These are phyloP conservation scores for Fabriciana adippe DNA, from an alignment of 2,888 invertebrate genomes.

Conservation along the genomic window DNA sequence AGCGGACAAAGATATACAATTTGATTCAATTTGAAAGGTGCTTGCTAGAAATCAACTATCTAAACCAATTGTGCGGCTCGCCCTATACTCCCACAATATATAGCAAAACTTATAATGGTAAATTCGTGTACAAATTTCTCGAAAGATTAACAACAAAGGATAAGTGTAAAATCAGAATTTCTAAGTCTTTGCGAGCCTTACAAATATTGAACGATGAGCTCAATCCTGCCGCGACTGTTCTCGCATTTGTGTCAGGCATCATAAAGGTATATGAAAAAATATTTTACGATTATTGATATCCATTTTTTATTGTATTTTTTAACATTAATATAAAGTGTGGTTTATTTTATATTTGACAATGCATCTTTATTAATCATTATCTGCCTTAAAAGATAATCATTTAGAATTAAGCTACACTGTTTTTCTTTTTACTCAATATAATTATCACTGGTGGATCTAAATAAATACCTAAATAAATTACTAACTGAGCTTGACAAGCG, in stretches of 20 bases:
- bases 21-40: constrained; percentile 51
- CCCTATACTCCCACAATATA: constrained; percentile 44
- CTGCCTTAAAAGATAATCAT: too few relatives aligned
- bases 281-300: not conserved
- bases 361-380: too few relatives aligned
- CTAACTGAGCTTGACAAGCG: too few relatives aligned
- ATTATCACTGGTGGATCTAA: too few relatives aligned
- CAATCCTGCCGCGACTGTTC: constrained; percentile 7
- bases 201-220: not conserved
- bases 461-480: too few relatives aligned
- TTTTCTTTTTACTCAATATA: too few relatives aligned
- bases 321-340: too few relatives aligned
- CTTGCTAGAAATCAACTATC: constrained; percentile 48
- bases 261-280: constrained; percentile 7
- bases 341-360: too few relatives aligned
- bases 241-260: not conserved
- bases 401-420: too few relatives aligned
- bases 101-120: constrained; percentile 48
- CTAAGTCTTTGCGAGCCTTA: not conserved
- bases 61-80: constrained; percentile 52
- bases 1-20: constrained; percentile 34
- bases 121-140: constrained; percentile 48
- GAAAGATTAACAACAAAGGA: not conserved
- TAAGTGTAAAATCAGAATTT: too few relatives aligned
- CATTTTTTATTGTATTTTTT: too few relatives aligned